Evolutionary conservation across 2,113 vertebrate genomes (phyloP).

Genomic region (Casuarius casuarius): DNA sequence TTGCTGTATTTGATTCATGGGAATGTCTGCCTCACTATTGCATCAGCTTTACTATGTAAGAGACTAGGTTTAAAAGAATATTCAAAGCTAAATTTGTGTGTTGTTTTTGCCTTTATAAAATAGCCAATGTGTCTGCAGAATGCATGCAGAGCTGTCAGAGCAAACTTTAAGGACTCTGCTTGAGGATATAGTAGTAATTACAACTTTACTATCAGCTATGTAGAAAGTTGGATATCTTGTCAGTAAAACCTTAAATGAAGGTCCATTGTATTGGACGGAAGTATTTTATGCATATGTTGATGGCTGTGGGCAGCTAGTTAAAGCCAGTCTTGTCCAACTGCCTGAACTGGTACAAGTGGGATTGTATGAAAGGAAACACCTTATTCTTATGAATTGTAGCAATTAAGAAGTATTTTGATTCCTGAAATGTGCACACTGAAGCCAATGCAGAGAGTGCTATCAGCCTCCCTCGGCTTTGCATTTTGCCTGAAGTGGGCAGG

Average conservation of each 20-base stretch:
- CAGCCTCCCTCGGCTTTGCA: neutral
- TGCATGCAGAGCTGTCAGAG: neutral
- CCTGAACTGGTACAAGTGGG: neutral
- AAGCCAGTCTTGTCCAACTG: neutral
- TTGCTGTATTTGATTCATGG: neutral
- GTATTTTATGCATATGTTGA: neutral
- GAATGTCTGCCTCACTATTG: neutral
- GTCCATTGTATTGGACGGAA: neutral
- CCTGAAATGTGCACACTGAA: neutral
- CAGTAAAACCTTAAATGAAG: neutral
- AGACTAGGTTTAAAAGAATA: neutral
- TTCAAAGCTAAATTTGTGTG: neutral
- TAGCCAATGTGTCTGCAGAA: neutral
- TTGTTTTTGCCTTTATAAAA: neutral
- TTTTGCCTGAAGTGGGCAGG: neutral
- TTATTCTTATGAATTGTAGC: neutral
- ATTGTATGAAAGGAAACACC: neutral
- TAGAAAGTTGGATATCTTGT: neutral
- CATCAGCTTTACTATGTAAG: neutral
- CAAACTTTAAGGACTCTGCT: neutral
- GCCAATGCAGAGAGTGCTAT: neutral
- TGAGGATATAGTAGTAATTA: neutral
- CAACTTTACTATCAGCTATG: neutral
- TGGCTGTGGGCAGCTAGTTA: neutral
- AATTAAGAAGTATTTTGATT: rapidly evolving